phyloP scores from a whole-genome alignment of 2,888 invertebrate species.

The Erebia epiphron region DNA sequence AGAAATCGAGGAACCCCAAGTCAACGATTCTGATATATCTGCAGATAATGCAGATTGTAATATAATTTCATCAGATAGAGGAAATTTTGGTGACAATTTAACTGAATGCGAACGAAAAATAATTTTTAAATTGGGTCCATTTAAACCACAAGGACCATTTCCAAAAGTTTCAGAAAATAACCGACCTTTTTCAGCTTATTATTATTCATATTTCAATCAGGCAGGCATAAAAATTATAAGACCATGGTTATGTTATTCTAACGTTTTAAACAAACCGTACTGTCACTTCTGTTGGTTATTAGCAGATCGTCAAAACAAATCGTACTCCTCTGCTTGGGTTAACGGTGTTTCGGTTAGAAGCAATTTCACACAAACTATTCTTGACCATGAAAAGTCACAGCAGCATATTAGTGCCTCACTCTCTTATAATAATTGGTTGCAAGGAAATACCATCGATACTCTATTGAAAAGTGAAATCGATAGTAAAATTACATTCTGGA shows the following conservation, averaged over 20 bases:
- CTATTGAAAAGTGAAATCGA: constrained; percentile 41
- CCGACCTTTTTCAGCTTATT: constrained; percentile 40
- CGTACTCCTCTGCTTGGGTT: constrained; percentile 41
- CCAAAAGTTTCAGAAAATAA: constrained; percentile 43
- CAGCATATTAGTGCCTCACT: constrained; percentile 40
- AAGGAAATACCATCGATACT: constrained; percentile 43
- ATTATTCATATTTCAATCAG: constrained; percentile 26
- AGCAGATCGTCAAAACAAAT: constrained; percentile 38
- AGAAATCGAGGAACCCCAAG: constrained; percentile 36
- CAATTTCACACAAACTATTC: constrained; percentile 40
- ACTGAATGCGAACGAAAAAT: constrained; percentile 41
- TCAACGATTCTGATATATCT: constrained; percentile 32
- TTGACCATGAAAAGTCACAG: constrained; percentile 43
- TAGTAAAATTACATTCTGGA: constrained; percentile 42
- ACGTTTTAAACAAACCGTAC: constrained; percentile 36
- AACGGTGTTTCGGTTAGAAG: constrained; percentile 44
- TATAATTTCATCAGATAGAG: constrained; percentile 39
- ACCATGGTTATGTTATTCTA: constrained; percentile 37
- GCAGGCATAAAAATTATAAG: constrained; percentile 30
- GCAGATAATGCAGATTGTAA: constrained; percentile 32
- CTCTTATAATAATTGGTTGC: constrained; percentile 42
- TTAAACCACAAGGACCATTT: constrained; percentile 42
- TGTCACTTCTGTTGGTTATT: constrained; percentile 38
- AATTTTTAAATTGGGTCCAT: constrained; percentile 42
- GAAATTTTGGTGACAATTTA: constrained; percentile 40